Base-by-base conservation (phyloP, 2,113 vertebrate genomes). In the Zosterops japonicus region DNA sequence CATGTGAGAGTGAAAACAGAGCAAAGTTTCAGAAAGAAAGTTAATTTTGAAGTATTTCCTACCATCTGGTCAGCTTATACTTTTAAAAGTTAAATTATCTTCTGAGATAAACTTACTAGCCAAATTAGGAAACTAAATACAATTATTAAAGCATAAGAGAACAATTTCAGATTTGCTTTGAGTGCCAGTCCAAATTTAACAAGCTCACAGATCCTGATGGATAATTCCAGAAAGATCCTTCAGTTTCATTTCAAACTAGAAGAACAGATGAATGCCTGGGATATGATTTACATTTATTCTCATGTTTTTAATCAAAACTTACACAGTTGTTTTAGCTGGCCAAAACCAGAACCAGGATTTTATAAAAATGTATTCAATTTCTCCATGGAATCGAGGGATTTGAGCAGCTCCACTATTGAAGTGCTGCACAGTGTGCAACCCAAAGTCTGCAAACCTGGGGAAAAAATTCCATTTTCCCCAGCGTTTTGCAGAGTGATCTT, bases 251-350 rank as follows among this genome's bases (percentile, higher is more conserved):
- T 94, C 93, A 87, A 93, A 92, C 90, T 64, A 71, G 83, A 92
- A 75, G 87, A 93, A 56, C 76, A 90, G 92, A 94, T 68, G 93
- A 96, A 64, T 68, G 83, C 46, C 85, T 92, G 76, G 90, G 74
- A 81, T 95, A 82, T 60, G 76, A 95, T 90, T 95, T 95, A 93
- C 95, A 87, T 78, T 89, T 93, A 89, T 91, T 90, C 85, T 96
- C n/a, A 33, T 92, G 93, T 95, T 96, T 96, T 95, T 90, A 96
- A 92, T 92, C 85, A 95, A 96, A 93, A 96, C 90, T 90, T 92
- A 89, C 93, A 95, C 74, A 35, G 94, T 59, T 69, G 60, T 92
- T 93, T 90, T 81, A 92, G 88, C 80, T 86, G 64, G 91, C 93
- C 93, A 95, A 97, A 95, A 93, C 90, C 93, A 95, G 94, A 95